Evolutionary conservation across 1,140 invertebrate species (phyloP).

Genomic region (Pachypeltis micranthus): DNA sequence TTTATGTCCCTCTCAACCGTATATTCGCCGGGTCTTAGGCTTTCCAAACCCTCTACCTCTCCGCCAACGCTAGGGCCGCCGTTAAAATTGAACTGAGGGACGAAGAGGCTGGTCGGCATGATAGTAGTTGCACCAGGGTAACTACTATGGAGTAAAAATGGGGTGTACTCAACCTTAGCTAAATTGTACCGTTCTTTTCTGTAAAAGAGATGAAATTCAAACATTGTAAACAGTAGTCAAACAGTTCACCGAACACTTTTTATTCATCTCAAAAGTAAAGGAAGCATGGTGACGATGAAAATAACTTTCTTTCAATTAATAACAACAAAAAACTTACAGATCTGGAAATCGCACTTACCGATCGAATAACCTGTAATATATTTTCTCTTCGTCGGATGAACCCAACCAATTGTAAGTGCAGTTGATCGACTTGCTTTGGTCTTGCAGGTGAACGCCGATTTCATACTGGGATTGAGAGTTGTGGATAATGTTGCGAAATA

Average conservation of each 20-base stretch:
- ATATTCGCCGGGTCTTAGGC: conserved; percentile 65
- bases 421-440: conserved; percentile 87
- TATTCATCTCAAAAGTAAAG: too few relatives aligned
- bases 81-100: conserved; percentile 58
- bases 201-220: too few relatives aligned
- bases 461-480: conserved; percentile 86
- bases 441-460: conserved; percentile 86
- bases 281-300: background rate
- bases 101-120: conserved; percentile 54
- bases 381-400: conserved; percentile 56
- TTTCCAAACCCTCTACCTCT: conserved; percentile 77
- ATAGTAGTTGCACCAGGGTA: conserved; percentile 70
- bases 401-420: conserved; percentile 92
- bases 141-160: conserved; percentile 70
- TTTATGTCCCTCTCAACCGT: conserved; percentile 81
- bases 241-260: too few relatives aligned
- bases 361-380: conserved; percentile 74
- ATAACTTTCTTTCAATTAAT: background rate
- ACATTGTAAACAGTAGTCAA: background rate
- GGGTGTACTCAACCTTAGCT: conserved; percentile 73
- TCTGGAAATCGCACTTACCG: conserved; percentile 35
- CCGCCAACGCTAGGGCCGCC: conserved; percentile 59
- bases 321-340: background rate
- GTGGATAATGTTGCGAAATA: conserved; percentile 84
- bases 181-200: conserved; percentile 84